Conservation (phyloP, 2,797 vertebrate genomes). For the Acipenser transmontanus region DNA sequence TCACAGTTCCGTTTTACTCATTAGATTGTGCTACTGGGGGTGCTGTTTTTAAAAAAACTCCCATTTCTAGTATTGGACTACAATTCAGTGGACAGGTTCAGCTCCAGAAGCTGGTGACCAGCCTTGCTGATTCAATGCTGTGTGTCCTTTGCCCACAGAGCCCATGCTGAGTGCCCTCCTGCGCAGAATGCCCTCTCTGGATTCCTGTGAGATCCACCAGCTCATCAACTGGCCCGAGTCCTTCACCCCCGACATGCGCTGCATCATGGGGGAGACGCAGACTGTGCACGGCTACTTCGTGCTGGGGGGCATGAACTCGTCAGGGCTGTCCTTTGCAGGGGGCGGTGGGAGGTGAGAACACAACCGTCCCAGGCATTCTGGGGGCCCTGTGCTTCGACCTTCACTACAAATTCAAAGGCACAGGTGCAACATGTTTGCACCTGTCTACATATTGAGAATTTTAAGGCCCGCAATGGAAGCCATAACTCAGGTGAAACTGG, state of each 20-base stretch:
- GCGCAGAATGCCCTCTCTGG: constrained; percentile 79
- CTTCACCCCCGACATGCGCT: constrained; percentile 93
- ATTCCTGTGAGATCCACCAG: constrained; percentile 83
- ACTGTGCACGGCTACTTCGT: constrained; percentile 76
- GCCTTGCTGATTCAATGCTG: neutral
- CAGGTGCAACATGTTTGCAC: too few relatives aligned
- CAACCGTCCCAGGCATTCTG: neutral
- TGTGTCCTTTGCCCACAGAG: constrained; percentile 50
- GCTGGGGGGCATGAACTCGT: constrained; percentile 94
- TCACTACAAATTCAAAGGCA: too few relatives aligned
- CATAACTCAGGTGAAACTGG: too few relatives aligned
- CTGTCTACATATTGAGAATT: too few relatives aligned
- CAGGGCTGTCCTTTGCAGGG: constrained; percentile 82
- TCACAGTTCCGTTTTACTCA: too few relatives aligned
- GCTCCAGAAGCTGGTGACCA: too few relatives aligned
- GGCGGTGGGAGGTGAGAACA: constrained; percentile 85
- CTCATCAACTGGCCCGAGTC: constrained; percentile 93
- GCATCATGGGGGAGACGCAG: constrained; percentile 89
- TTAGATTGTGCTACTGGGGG: too few relatives aligned
- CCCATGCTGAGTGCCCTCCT: constrained; percentile 82
- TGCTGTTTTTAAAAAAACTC: too few relatives aligned
- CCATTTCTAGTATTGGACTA: too few relatives aligned
- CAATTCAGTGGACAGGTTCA: too few relatives aligned
- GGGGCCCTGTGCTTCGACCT: neutral
- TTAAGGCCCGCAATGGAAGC: too few relatives aligned